These are phyloP conservation scores for Hyppa rectilinea DNA, from an alignment of 2,888 invertebrate species.

Conservation along the genomic window DNA sequence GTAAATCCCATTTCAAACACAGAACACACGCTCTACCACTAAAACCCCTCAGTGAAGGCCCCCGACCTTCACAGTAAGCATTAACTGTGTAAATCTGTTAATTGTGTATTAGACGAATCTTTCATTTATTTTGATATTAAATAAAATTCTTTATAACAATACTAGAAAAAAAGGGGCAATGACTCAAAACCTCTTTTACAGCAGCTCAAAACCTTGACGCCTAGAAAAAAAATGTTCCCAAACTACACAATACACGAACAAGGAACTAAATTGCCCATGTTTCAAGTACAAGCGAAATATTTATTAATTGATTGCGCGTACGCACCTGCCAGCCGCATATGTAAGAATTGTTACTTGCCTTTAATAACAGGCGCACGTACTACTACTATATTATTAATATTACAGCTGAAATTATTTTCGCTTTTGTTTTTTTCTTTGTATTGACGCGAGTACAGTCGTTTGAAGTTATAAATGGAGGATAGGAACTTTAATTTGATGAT, in stretches of 20 bases:
- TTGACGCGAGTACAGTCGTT: neutral
- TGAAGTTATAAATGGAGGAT: neutral
- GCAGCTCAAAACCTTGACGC: neutral
- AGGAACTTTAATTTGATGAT: constrained; percentile 12
- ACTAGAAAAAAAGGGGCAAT: neutral
- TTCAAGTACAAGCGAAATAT: constrained; percentile 53
- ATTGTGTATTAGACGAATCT: neutral
- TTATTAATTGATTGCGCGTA: constrained; percentile 60
- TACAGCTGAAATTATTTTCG: constrained; percentile 53
- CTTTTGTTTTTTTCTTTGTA: constrained; percentile 30
- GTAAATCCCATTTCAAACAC: no score
- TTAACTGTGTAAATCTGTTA: no score
- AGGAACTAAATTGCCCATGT: constrained; percentile 41
- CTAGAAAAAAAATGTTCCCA: neutral
- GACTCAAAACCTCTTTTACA: neutral
- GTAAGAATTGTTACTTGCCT: constrained; percentile 51
- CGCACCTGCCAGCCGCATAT: constrained; percentile 64
- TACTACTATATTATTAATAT: constrained; percentile 59
- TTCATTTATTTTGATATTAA: neutral
- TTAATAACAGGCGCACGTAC: constrained; percentile 57
- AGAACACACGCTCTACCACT: no score
- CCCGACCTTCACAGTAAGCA: no score
- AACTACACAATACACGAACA: constrained; percentile 22
- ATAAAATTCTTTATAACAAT: neutral
- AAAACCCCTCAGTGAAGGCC: no score